Evolutionary conservation across 2,888 invertebrate genomes (phyloP).

Genomic region (Chrysolina americana): DNA sequence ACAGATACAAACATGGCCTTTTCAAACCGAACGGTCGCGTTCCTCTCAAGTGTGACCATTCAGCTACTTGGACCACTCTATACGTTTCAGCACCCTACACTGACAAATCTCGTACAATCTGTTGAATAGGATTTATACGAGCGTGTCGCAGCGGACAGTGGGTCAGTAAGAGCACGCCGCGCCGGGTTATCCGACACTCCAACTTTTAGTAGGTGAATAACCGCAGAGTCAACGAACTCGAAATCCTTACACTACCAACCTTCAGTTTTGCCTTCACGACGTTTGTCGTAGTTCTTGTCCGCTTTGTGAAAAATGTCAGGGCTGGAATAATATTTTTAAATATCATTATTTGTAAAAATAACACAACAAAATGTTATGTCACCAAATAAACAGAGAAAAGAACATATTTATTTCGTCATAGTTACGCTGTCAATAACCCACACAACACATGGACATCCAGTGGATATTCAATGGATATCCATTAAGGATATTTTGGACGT

Average conservation of each 20-base stretch:
- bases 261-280: slow-evolving; percentile 40
- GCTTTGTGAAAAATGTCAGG: neutral
- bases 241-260: slow-evolving; percentile 36
- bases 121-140: slow-evolving; percentile 34
- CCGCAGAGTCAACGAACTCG: slow-evolving; percentile 66
- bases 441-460: no score
- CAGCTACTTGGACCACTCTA: neutral
- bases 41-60: no score
- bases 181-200: slow-evolving; percentile 51
- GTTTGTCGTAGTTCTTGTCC: neutral
- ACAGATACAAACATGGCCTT: no score
- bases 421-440: no score
- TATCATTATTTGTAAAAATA: no score
- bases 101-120: neutral
- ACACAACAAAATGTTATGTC: no score
- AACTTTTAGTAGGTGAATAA: slow-evolving; percentile 68
- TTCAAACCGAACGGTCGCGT: no score
- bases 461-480: no score
- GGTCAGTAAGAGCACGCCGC: slow-evolving; percentile 56
- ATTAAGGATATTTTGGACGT: no score
- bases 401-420: no score
- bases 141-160: slow-evolving; percentile 50
- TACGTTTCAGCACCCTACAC: slow-evolving; percentile 18
- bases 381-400: no score
- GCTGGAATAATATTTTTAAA: neutral